These are phyloP conservation scores for Boloria euphrosyne DNA, from an alignment of 2,888 invertebrate species.

Conservation along the genomic window DNA sequence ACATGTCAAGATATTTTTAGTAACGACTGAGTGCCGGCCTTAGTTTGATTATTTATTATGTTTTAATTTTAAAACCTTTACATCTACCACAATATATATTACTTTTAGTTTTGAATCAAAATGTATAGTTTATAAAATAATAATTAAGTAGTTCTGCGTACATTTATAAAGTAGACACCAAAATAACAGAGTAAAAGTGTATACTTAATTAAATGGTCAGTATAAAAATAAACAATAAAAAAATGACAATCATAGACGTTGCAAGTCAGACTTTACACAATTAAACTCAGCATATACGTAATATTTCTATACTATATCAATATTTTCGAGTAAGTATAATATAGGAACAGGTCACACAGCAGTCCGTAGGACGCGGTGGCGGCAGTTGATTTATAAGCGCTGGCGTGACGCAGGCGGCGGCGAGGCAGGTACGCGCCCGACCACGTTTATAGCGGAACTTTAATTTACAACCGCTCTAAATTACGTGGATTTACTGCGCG, in stretches of 20 bases:
- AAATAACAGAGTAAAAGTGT: no score
- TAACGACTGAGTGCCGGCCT: not conserved
- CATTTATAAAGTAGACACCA: no score
- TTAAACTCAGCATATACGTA: not conserved
- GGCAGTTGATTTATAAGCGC: constrained; percentile 55
- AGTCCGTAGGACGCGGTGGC: constrained; percentile 49
- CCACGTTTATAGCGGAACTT: constrained; percentile 78
- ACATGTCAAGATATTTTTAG: constrained; percentile 7
- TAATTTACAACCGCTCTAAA: constrained; percentile 81
- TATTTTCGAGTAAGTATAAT: constrained; percentile 9
- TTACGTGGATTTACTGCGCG: constrained; percentile 81
- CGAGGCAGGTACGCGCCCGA: constrained; percentile 71
- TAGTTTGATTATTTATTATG: not conserved
- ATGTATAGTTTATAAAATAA: no score
- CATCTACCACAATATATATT: no score
- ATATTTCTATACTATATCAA: not conserved
- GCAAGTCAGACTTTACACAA: no score
- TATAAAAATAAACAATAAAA: no score
- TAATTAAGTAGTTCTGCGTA: no score
- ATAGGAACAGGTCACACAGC: constrained; percentile 23
- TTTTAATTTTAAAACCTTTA: no score
- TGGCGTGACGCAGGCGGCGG: constrained; percentile 49
- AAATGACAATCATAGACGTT: no score
- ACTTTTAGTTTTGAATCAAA: no score
- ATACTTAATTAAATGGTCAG: no score